These are phyloP conservation scores for Ptyas mucosa DNA, from an alignment of 2,113 vertebrate species.

Conservation along the genomic window DNA sequence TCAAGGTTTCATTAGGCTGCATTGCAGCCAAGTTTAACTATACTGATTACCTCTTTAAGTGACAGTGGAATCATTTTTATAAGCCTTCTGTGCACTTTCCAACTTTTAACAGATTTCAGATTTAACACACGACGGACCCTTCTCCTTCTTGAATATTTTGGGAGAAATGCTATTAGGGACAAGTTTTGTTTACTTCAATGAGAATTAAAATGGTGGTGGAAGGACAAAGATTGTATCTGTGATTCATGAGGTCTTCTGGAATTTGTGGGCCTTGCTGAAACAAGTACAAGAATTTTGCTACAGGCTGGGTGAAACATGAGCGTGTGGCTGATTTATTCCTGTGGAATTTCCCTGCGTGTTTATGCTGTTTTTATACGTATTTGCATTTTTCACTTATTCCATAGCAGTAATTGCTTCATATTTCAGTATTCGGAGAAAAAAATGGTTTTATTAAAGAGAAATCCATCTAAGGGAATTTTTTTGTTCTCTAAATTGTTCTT, in stretches of 20 bases:
- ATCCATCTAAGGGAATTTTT: no score
- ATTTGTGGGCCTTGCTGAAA: not conserved
- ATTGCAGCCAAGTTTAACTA: not conserved
- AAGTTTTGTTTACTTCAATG: not conserved
- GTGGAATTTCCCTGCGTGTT: not conserved
- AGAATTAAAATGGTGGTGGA: not conserved
- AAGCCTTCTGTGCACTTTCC: conserved; percentile 41
- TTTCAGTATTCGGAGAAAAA: not conserved
- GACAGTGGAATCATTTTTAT: conserved; percentile 41
- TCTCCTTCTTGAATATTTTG: not conserved
- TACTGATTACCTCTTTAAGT: not conserved
- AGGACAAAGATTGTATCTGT: not conserved
- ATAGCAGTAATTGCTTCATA: not conserved
- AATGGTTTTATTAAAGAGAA: not conserved
- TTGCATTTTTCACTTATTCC: not conserved
- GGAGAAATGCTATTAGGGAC: not conserved
- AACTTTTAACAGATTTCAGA: conserved; percentile 5
- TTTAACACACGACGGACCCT: conserved; percentile 2
- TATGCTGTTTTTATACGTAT: not conserved
- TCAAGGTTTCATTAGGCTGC: conserved; percentile 33
- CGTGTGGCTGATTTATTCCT: not conserved
- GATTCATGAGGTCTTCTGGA: not conserved
- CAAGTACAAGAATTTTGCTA: not conserved
- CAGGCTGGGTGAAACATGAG: not conserved
- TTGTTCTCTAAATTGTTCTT: not conserved